phyloP scores from a whole-genome alignment of 2,797 vertebrate species.

The Manis crassicaudata region DNA sequence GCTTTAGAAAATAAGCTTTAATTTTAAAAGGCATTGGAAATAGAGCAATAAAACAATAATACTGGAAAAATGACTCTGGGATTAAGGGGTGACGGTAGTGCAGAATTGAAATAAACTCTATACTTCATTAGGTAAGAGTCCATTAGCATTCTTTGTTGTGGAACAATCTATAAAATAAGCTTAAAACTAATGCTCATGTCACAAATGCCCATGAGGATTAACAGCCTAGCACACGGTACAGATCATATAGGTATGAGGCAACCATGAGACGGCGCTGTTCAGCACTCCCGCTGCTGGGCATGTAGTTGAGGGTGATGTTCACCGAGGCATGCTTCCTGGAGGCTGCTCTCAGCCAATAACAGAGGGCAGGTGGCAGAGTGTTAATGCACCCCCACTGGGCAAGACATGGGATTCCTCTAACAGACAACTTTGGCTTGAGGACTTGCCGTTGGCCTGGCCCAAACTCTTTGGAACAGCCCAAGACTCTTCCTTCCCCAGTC shows the following conservation, averaged over 20 bases:
- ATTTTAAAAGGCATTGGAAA: background rate
- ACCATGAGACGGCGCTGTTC: background rate
- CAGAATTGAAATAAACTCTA: background rate
- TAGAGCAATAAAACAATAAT: background rate
- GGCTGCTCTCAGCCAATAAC: too few relatives aligned
- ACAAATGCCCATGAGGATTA: background rate
- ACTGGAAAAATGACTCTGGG: background rate
- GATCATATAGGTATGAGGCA: fast-evolving
- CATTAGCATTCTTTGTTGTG: background rate
- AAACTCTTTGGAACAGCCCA: background rate
- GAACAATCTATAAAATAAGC: background rate
- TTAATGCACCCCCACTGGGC: fast-evolving
- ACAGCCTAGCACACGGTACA: background rate
- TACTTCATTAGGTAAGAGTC: background rate
- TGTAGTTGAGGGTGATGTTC: background rate
- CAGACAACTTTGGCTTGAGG: background rate
- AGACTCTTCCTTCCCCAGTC: background rate
- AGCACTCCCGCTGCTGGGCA: too few relatives aligned
- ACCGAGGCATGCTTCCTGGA: background rate
- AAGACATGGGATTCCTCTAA: too few relatives aligned
- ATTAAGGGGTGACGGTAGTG: background rate
- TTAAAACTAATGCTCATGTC: background rate
- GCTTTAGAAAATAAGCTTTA: background rate
- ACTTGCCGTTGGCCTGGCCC: too few relatives aligned
- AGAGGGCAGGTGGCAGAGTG: too few relatives aligned